Evolutionary conservation across 2,113 vertebrate genomes (phyloP), one percentile per base, ranked within the genome.

Genomic region (Camarhynchus parvulus): DNA sequence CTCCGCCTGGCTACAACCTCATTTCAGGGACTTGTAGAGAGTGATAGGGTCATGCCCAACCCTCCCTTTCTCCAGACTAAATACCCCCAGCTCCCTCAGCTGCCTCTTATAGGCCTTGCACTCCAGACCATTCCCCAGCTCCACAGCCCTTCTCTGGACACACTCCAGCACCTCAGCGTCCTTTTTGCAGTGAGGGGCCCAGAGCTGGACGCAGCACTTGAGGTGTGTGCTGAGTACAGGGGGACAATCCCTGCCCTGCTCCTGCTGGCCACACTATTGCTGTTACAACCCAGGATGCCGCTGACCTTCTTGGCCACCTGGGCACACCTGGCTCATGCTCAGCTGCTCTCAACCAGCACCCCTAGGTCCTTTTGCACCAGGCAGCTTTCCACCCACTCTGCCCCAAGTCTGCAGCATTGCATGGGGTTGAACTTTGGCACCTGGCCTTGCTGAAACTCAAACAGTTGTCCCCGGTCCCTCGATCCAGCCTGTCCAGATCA

Each of bases 131-230:
- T 67, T 53, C 21, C 11, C 12, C 17, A 64, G 42, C 13, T 58
- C 17, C 5, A 2, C 0, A 50, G 35, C 10, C 35, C 59, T 50
- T 37, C 37, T 50, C 76, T 42, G 42, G 50, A 50, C 42, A 33
- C 0, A 0, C 16, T 80, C 3, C 50, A 66, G 42, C 15, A 1
- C 15, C 18, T 58, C 35, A 50, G 3, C 0, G 2, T 19, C 42
- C 33, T 58, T 88, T 5, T 27, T 4, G 17, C 1, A 8, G 3
- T 23, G 12, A 80, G 25, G 5, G 17, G 20, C 18, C 31, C 50
- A 66, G 42, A 73, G 23, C 7, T 23, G 50, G 4, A 15, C 12
- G 19, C 31, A 49, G 42, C 24, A 18, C 35, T 64, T 0, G 2
- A 25, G 35, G 6, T 50, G 25, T 22, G 11, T 27, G 25, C 42